Base-by-base conservation (phyloP, 2,888 invertebrate species). In the Reticulitermes lucifugus region DNA sequence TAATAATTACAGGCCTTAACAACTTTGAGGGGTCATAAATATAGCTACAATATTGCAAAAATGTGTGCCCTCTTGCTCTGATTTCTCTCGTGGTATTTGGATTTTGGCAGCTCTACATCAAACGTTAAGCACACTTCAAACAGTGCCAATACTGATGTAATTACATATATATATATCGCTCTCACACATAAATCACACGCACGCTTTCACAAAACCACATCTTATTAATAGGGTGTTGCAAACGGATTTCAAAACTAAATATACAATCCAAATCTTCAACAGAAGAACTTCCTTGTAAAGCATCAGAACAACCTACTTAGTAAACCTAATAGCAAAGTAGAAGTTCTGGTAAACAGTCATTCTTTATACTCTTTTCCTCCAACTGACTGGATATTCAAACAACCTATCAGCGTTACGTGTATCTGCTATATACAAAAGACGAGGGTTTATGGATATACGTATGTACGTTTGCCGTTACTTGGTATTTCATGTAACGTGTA, bases 1-100 rank as follows among this genome's bases (percentile, higher is more conserved):
- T 79, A 79, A 79, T 79, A 79, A 79, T 79, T 79, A 79, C 79
- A 79, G 79, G n/a, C 51, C 55, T 25, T n/a, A 12, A n/a, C 51
- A 79, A 43, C 79, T 51, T 51, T 79, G 79, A 79, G 12, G 25
- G 77, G 25, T 10, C 46, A 12, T 25, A 65, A 65, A 65, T 14
- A 65, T 25, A 25, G 6, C 5, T n/a, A 10, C 9, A 25, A 25
- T 65, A 55, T 18, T 18, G 55, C 14, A 18, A 55, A 65, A 25
- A n/a, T n/a, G 25, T 46, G 46, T 46, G 46, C 46, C 12, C 46
- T 35, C 46, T 7, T 46, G 9, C 65, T 65, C 65, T 9, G 65
- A 65, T n/a, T 65, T 65, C n/a, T n/a, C 7, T 25, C n/a, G 65
- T 65, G 25, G 4, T 6, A 65, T n/a, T 25, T 65, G n/a, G 5